Evolutionary conservation across 2,797 vertebrate species (phyloP), one percentile per base, ranked within the genome.

Genomic region (Coranthus polyacanthus): DNA sequence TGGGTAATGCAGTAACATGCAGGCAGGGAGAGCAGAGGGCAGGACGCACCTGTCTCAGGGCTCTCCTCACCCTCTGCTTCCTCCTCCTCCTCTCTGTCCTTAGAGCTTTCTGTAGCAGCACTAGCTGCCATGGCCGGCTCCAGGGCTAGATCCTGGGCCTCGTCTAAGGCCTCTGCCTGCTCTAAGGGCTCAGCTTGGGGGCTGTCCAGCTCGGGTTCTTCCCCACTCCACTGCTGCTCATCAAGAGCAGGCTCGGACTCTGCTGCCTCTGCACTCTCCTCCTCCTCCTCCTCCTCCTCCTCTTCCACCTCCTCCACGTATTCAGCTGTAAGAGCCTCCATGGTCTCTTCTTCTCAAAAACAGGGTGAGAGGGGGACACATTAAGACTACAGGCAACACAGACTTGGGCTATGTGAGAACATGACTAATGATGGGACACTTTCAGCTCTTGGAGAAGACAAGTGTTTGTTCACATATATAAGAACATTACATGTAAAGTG

Each of bases 41-140:
- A 91, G 90, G 93, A 97, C 96, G 96, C 95, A 98, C 95, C 96
- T 97, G 96, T 95, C 92, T 92, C 89, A 60, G 92, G 82, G 86
- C 93, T 92, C 81, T 90, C 92, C 90, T 92, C 94, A 38, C 60
- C 83, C 92, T 92, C 92, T 95, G 87, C 94, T 90, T 91, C 85
- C 85, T 89, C 91, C 88, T 65, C 81, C 88, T 68, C 81, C 88
- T 58, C 79, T 92, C 89, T 92, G 90, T 95, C 94, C 90, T 94
- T 88, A 76, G 90, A 89, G 89, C 89, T 91, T 78, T 93, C 90
- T 78, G 89, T 68, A 46, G 89, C 92, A 90, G 90, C 89, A 92
- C 88, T 92, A 93, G 90, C 89, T 92, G 88, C 95, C 92, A 94
- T 91, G 57, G 84, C 83, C 85, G 87, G 91, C 76, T 84, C 86